A percentile compares a stretch with the other conserved stretches of the same genome.
Conservation (phyloP, 53 echinoderm and acorn worm genomes). For the Luidia sarsii region DNA sequence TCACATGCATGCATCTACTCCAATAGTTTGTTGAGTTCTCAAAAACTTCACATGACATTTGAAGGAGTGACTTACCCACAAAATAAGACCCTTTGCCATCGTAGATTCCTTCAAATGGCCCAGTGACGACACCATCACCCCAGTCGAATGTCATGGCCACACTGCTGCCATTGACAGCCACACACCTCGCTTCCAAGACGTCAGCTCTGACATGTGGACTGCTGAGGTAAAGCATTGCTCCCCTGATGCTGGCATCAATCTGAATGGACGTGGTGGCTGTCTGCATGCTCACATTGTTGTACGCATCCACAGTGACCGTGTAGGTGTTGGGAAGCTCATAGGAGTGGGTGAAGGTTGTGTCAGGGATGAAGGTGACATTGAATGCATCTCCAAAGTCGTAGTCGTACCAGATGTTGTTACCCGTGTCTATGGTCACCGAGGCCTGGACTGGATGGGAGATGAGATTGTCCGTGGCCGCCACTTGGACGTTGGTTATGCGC, state of each 20-base stretch:
- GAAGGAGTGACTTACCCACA: conserved; percentile 56
- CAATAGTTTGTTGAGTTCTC: no score
- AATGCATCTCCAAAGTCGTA: conserved; percentile 69
- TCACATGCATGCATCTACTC: no score
- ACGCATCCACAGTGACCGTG: conserved; percentile 53
- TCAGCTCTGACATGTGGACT: conserved; percentile 65
- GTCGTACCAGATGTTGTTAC: conserved; percentile 75
- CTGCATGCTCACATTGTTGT: conserved; percentile 65
- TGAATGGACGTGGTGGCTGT: conserved; percentile 45
- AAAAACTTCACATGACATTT: no score
- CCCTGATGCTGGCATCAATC: conserved; percentile 71
- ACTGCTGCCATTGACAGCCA: conserved; percentile 76
- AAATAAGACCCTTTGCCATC: conserved; percentile 43
- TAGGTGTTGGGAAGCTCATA: conserved; percentile 56
- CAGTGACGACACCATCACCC: conserved; percentile 72
- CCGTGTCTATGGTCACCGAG: conserved; percentile 43
- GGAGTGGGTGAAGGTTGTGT: conserved; percentile 28
- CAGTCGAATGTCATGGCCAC: conserved; percentile 77
- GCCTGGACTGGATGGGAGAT: conserved; percentile 53
- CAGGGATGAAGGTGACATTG: conserved; percentile 6
- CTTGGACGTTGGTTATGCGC: conserved; percentile 62
- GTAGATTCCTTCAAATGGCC: conserved; percentile 54
- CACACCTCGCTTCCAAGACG: conserved; percentile 53
- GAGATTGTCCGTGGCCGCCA: conserved; percentile 43
- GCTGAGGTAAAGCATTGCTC: conserved; percentile 30